phyloP scores from a whole-genome alignment of 2,113 vertebrate species.

The Halichoeres trimaculatus region DNA sequence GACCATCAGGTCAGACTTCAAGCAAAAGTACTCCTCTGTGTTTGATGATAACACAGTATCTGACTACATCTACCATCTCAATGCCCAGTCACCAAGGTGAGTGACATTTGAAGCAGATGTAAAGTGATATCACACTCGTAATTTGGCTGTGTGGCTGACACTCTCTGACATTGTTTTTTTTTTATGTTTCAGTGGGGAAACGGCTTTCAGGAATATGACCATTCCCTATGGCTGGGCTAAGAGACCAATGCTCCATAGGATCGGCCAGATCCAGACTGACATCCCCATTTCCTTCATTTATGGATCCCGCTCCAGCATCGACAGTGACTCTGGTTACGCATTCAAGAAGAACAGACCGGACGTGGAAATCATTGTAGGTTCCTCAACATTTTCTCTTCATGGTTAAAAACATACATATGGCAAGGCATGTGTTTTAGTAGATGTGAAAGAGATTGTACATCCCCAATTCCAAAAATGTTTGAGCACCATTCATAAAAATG shows the following conservation, averaged over 20 bases:
- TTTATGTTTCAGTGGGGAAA: constrained; percentile 87
- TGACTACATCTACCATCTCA: constrained; percentile 97
- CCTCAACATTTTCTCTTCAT: not conserved
- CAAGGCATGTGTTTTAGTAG: not conserved
- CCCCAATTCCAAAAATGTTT: too few species aligned
- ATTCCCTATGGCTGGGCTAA: constrained; percentile 94
- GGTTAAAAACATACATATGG: not conserved
- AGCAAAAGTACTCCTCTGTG: constrained; percentile 91
- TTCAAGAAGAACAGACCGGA: constrained; percentile 88
- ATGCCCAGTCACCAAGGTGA: constrained; percentile 94
- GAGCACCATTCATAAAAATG: too few species aligned
- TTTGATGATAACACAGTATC: constrained; percentile 93
- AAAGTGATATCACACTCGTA: not conserved
- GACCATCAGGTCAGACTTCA: constrained; percentile 92
- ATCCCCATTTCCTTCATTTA: constrained; percentile 93
- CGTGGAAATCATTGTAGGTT: constrained; percentile 90
- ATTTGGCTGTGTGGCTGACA: not conserved
- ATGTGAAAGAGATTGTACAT: not conserved
- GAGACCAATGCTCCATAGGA: constrained; percentile 91
- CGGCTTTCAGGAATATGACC: constrained; percentile 95
- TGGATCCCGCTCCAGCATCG: constrained; percentile 94
- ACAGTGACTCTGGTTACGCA: constrained; percentile 90
- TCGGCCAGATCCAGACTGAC: constrained; percentile 84
- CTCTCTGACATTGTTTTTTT: not conserved
- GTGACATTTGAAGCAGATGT: not conserved